Base-by-base conservation (phyloP, 2,113 vertebrate genomes). In the Emydura subglobosa region DNA sequence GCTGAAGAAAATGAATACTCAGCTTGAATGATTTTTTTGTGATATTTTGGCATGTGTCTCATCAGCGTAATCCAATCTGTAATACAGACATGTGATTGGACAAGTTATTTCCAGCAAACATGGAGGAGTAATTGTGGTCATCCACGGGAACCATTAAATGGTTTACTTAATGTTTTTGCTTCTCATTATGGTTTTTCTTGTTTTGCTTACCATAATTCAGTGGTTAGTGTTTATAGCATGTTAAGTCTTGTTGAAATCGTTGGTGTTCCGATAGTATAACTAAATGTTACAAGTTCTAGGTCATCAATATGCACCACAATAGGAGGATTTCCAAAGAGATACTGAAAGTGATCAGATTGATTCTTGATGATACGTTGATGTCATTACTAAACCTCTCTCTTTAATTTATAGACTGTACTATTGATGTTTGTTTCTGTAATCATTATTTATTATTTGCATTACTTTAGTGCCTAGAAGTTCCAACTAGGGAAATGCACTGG, bases 81-180 rank as follows among this genome's bases (percentile, higher is more conserved):
- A 87, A 74, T 82, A 81, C 86, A 92, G 94, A 65, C 88, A 91
- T 91, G 79, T 83, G 65, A 72, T 76, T 93, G 93, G 87, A 82
- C 83, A 81, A 54, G 94, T 96, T 96, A 90, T 96, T 97, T 91
- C 22, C 54, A 87, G 94, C 82, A 39, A 87, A 88, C 82, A 86
- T 29, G 87, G 86, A 84, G 92, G 72, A 81, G 86, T 90, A 95
- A 9, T 59, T 97, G 95, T 97, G 96, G 97, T 97, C 94, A 96
- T 91, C 96, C 97, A 94, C 97, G 96, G 47, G 94, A 94, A 74
- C 76, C 79, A 47, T 93, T 29, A 44, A 57, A 59, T 31, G 81
- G 25, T 65, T 9, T 21, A 1, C 31, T 88, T 57, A 10, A 88
- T n/a, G 86, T 39, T 84, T 76, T 5, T 86, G 39, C 86, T 82